Evolutionary conservation across 1,140 invertebrate species (phyloP).

Genomic region (Berghia stephanieae): DNA sequence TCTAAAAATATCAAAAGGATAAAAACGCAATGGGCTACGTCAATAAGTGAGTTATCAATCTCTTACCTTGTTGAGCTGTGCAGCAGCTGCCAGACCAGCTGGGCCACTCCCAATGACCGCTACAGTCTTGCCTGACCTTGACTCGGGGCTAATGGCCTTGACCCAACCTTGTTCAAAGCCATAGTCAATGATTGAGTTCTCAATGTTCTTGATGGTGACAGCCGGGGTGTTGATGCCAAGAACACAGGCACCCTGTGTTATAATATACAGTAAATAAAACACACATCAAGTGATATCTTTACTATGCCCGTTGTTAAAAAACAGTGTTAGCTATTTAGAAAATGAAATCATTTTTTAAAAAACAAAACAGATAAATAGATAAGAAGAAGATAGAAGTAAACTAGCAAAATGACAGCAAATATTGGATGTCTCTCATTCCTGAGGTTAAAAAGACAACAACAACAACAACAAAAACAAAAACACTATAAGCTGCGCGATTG

Average conservation of each 20-base stretch:
- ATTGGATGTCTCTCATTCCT: too few species aligned
- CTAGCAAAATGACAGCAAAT: too few species aligned
- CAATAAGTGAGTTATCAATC: neutral
- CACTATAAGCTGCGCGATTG: too few species aligned
- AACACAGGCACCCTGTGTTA: constrained; percentile 86
- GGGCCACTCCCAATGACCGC: constrained; percentile 97
- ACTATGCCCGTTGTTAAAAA: too few species aligned
- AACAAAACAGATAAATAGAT: too few species aligned
- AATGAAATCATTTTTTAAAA: too few species aligned
- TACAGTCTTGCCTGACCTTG: constrained; percentile 84
- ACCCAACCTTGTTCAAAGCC: constrained; percentile 97
- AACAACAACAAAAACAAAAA: too few species aligned
- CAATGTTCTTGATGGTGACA: constrained; percentile 99
- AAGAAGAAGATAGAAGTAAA: too few species aligned
- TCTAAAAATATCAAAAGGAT: neutral
- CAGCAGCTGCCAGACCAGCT: constrained; percentile 93
- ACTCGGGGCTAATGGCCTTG: constrained; percentile 77
- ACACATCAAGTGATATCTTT: neutral
- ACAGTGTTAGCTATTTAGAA: too few species aligned
- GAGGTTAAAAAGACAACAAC: too few species aligned
- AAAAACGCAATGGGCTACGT: neutral
- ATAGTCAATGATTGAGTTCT: constrained; percentile 98
- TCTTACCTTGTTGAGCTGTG: constrained; percentile 92
- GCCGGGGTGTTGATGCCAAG: constrained; percentile 94
- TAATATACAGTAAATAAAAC: neutral